A percentile compares a stretch with the other conserved stretches of the same genome.
Conservation (phyloP, 2,113 vertebrate genomes). For the Echinops telfairi region DNA sequence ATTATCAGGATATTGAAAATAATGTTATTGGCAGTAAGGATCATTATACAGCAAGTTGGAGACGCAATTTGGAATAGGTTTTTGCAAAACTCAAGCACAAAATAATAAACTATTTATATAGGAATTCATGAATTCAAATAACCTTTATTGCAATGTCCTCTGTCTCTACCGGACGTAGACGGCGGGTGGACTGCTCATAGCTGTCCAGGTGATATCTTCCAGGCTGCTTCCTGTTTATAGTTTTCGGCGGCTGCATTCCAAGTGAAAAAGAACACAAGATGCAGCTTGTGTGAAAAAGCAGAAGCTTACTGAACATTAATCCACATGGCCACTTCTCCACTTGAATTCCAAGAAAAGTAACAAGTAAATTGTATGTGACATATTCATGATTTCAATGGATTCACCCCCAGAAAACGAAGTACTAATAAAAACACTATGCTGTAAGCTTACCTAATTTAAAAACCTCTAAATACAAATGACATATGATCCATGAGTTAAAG, state of each 20-base stretch:
- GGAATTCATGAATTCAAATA: constrained; percentile 65
- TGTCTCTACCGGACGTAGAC: constrained; percentile 89
- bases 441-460: background rate
- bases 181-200: constrained; percentile 92
- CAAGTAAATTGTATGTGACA: background rate
- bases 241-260: constrained; percentile 90
- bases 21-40: background rate
- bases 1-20: background rate
- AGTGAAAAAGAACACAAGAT: constrained; percentile 67
- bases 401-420: background rate
- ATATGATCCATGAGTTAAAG: background rate
- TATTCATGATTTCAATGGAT: constrained; percentile 27
- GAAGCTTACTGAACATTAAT: constrained; percentile 39
- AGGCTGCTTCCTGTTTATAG: constrained; percentile 96
- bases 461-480: constrained; percentile 26
- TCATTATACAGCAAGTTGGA: background rate
- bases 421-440: background rate
- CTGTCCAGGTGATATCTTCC: constrained; percentile 94
- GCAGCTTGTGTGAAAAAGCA: constrained; percentile 29
- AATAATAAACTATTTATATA: background rate
- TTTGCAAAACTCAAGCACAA: background rate
- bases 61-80: background rate
- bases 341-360: constrained; percentile 62
- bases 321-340: constrained; percentile 10
- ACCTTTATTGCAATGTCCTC: constrained; percentile 97